Conservation (phyloP, 64 coral and sea anemone genomes). For the Acropora tenuis region DNA sequence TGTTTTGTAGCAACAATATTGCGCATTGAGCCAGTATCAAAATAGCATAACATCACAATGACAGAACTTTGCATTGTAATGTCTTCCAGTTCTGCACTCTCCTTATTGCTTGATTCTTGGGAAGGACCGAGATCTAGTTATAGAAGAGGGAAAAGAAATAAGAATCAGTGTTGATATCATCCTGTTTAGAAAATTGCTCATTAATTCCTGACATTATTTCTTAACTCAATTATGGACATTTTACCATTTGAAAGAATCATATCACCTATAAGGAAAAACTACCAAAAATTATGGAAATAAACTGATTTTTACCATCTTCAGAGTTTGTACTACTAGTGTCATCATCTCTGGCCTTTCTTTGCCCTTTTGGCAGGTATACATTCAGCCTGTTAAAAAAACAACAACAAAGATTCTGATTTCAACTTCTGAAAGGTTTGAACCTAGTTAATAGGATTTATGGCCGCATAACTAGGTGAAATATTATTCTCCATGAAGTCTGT, state of each 20-base stretch:
- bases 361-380: too few relatives aligned
- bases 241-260: background rate
- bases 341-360: too few relatives aligned
- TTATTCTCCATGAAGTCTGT: background rate
- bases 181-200: background rate
- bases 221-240: too few relatives aligned
- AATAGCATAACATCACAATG: slow-evolving; percentile 34
- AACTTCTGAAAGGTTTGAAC: too few relatives aligned
- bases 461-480: background rate
- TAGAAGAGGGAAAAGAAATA: background rate
- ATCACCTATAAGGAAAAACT: background rate
- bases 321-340: background rate
- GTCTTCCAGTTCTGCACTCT: slow-evolving; percentile 28
- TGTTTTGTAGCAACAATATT: slow-evolving; percentile 12
- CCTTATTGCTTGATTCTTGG: background rate
- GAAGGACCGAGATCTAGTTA: slow-evolving; percentile 15
- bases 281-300: too few relatives aligned
- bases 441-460: too few relatives aligned
- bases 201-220: too few relatives aligned
- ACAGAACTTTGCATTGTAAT: slow-evolving; percentile 45
- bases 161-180: background rate
- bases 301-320: background rate
- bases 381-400: too few relatives aligned
- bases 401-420: too few relatives aligned
- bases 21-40: slow-evolving; percentile 52